phyloP scores from a whole-genome alignment of 2,797 vertebrate species.

The Microctenopoma stevenorrisi region DNA sequence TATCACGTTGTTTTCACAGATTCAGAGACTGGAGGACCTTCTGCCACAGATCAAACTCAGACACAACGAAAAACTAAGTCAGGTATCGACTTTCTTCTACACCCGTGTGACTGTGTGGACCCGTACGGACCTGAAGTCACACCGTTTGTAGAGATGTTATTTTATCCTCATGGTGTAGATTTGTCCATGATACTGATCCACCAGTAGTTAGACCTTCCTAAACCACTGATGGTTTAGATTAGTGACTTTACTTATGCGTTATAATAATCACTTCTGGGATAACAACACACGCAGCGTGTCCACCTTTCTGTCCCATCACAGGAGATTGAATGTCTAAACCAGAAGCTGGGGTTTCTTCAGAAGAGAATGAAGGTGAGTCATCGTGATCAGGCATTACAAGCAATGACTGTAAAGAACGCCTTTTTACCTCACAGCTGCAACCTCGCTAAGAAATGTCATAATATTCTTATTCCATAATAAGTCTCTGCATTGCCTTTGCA shows the following conservation, averaged over 20 bases:
- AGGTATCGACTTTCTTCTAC: slow-evolving; percentile 66
- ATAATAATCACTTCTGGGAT: no score
- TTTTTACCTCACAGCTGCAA: background rate
- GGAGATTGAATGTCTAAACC: slow-evolving; percentile 82
- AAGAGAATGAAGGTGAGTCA: slow-evolving; percentile 82
- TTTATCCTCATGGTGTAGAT: no score
- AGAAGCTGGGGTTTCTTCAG: slow-evolving; percentile 83
- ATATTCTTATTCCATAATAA: no score
- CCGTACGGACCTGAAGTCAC: no score
- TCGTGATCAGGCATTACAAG: background rate
- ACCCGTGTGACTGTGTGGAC: no score
- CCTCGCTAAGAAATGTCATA: background rate
- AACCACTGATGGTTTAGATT: background rate
- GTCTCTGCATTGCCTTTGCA: no score
- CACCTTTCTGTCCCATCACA: slow-evolving; percentile 44
- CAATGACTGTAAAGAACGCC: background rate
- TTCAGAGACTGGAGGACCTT: slow-evolving; percentile 82
- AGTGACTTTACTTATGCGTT: no score
- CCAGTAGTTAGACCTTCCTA: no score
- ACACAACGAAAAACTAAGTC: slow-evolving; percentile 74
- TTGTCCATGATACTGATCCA: no score
- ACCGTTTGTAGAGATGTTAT: no score
- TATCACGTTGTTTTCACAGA: slow-evolving; percentile 62
- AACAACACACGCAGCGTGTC: background rate
- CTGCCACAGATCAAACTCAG: slow-evolving; percentile 82